Evolutionary conservation across 2,888 invertebrate species (phyloP).

Genomic region (Geotrupes spiniger): DNA sequence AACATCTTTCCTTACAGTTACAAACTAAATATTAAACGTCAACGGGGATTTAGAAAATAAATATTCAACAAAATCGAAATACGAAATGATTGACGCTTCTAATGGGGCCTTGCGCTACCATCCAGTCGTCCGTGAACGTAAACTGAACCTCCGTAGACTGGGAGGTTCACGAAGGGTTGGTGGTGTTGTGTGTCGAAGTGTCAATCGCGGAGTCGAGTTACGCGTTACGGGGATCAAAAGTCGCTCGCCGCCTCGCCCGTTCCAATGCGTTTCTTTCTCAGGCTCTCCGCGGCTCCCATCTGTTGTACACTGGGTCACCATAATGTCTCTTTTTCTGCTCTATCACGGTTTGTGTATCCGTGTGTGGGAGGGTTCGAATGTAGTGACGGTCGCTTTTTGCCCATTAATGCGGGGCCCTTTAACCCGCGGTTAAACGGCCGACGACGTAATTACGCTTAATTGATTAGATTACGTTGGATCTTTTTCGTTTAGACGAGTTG

Average conservation of each 20-base stretch:
- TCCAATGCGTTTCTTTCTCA: conserved; percentile 24
- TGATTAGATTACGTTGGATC: conserved; percentile 15
- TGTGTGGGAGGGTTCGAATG: conserved; percentile 18
- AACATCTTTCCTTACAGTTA: too few relatives aligned
- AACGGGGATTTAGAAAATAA: too few relatives aligned
- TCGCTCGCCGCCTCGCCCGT: conserved; percentile 18
- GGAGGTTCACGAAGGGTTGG: conserved; percentile 7
- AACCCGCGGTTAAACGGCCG: conserved; percentile 9
- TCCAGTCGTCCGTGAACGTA: too few relatives aligned
- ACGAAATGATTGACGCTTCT: too few relatives aligned
- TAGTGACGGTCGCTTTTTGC: conserved; percentile 23
- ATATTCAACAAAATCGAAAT: too few relatives aligned
- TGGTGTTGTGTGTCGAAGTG: conserved; percentile 7
- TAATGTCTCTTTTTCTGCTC: conserved; percentile 16
- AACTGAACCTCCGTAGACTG: not conserved
- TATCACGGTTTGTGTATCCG: conserved; percentile 20
- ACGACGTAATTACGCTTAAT: conserved; percentile 18
- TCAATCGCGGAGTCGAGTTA: conserved; percentile 15
- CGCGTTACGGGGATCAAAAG: conserved; percentile 12
- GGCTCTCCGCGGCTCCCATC: conserved; percentile 22
- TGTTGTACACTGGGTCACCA: conserved; percentile 20
- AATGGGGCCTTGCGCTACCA: too few relatives aligned
- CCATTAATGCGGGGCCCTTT: conserved; percentile 1
- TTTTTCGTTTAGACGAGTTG: not conserved
- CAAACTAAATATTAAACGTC: too few relatives aligned